Evolutionary conservation across 2,797 vertebrate genomes (phyloP).

Genomic region (Arnoldichthys spilopterus): DNA sequence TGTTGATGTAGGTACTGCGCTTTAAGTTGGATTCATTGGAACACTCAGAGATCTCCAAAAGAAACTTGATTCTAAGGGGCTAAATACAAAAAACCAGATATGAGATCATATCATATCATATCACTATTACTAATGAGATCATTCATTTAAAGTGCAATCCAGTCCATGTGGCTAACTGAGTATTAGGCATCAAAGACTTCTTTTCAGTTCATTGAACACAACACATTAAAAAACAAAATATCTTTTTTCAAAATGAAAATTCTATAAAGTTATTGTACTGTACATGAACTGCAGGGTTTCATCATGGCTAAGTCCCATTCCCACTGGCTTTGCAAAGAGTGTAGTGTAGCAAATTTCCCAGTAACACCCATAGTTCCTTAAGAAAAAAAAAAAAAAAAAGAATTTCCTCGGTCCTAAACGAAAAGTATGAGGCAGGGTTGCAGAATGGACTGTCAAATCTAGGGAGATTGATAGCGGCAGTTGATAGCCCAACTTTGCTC

Average conservation of each 20-base stretch:
- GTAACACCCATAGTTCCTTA: slow-evolving; percentile 44
- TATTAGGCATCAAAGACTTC: slow-evolving; percentile 59
- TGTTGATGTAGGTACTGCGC: slow-evolving; percentile 3
- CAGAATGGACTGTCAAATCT: slow-evolving; percentile 56
- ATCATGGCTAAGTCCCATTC: slow-evolving; percentile 65
- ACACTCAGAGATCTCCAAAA: background rate
- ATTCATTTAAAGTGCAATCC: slow-evolving; percentile 68
- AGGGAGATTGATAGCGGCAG: slow-evolving; percentile 53
- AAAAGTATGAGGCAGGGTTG: slow-evolving; percentile 46
- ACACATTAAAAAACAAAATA: slow-evolving; percentile 68
- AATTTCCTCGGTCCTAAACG: slow-evolving; percentile 30
- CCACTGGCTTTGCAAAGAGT: slow-evolving; percentile 6
- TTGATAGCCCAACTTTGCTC: slow-evolving; percentile 14
- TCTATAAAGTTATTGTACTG: slow-evolving; percentile 65
- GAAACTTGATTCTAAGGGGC: slow-evolving; percentile 35
- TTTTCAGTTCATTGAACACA: slow-evolving; percentile 54
- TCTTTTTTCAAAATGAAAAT: slow-evolving; percentile 57
- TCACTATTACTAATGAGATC: slow-evolving; percentile 66
- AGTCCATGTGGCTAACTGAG: slow-evolving; percentile 70
- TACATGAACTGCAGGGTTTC: slow-evolving; percentile 76
- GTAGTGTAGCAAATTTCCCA: slow-evolving; percentile 40
- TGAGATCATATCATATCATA: slow-evolving; percentile 49
- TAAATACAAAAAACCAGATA: slow-evolving; percentile 30
- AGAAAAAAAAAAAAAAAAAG: slow-evolving; percentile 25
- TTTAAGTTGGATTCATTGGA: slow-evolving; percentile 8